These are phyloP conservation scores for Lasioglossum malachurum DNA, from an alignment of 2,888 invertebrate species.

Conservation along the genomic window DNA sequence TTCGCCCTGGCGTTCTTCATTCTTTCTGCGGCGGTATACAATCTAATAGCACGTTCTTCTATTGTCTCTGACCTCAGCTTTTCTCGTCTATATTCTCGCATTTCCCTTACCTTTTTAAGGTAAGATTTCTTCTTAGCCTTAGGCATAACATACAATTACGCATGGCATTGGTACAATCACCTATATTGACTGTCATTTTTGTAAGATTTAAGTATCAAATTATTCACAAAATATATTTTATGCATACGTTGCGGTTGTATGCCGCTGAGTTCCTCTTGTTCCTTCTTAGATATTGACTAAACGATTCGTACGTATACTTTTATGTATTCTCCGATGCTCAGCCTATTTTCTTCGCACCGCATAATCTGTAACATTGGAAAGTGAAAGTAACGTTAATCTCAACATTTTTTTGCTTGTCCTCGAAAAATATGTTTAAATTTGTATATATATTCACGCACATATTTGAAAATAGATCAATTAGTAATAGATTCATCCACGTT, in stretches of 20 bases:
- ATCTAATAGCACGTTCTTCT: slow-evolving; percentile 80
- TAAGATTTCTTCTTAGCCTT: slow-evolving; percentile 71
- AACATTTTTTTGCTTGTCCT: neutral
- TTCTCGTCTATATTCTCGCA: slow-evolving; percentile 75
- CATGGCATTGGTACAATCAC: slow-evolving; percentile 43
- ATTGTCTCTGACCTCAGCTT: slow-evolving; percentile 80
- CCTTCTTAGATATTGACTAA: slow-evolving; percentile 3
- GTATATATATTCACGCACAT: slow-evolving; percentile 25
- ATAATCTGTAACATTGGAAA: slow-evolving; percentile 39
- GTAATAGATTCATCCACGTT: neutral
- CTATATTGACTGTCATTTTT: slow-evolving; percentile 69
- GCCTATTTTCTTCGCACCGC: neutral
- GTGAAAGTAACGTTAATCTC: slow-evolving; percentile 9
- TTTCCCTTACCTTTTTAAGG: slow-evolving; percentile 75
- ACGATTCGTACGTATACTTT: slow-evolving; percentile 6
- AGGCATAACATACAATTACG: slow-evolving; percentile 66
- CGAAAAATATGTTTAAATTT: neutral
- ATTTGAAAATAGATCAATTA: neutral
- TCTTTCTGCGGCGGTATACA: slow-evolving; percentile 79
- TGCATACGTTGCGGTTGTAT: slow-evolving; percentile 45
- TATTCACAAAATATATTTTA: slow-evolving; percentile 51
- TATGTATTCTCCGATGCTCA: neutral
- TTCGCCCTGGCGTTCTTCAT: slow-evolving; percentile 83
- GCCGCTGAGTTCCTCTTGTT: neutral
- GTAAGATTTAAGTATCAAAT: slow-evolving; percentile 45